Base-by-base conservation (phyloP, 2,797 vertebrate species). In the Aphelocoma californica region DNA sequence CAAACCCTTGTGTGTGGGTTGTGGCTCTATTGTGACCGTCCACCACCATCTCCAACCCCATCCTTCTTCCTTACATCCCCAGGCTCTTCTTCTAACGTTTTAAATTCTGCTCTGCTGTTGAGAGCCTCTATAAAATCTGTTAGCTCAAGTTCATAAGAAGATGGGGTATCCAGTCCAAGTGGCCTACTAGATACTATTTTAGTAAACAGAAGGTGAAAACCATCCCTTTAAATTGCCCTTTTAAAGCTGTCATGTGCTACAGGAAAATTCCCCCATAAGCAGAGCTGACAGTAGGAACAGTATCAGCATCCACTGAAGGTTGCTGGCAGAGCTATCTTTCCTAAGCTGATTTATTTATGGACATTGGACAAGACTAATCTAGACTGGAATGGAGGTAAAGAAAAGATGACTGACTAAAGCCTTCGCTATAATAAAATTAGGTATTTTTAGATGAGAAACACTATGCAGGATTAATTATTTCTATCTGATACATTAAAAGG, bases 331-430 rank as follows among this genome's bases (percentile, higher is more conserved):
- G 89, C 91, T 93, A 32, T 86, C 93, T 95, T 96, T 75, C 74
- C 92, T 96, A 93, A 95, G 88, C 93, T 92, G 87, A 93, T 95
- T 95, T 97, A 95, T 95, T 97, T 97, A 92, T 95, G 93, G 94
- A 70, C 61, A 26, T 54, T 61, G 81, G 80, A 82, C 64, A 79
- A 77, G 95, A 69, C 77, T 94, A 81, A 91, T 93, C 95, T 95
- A 96, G 53, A 12, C 50, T 87, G 75, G 71, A 91, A 91, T 10
- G 61, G 81, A 90, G 92, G 88, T 95, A 90, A 88, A 95, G 91
- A 91, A 80, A 83, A 82, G 84, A 79, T 78, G 86, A 84, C 70
- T 81, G 78, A 57, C 86, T 89, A 56, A 93, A 91, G 75, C 90
- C 79, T 87, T 72, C 2, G 0, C 54, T 50, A 60, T 65, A 79